Evolutionary conservation across 2,113 vertebrate species (phyloP).

Genomic region (human): GRCh38 chr3:153019001-153019500

Average conservation of each 20-base stretch:
- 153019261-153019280: neutral
- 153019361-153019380: neutral
- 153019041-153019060: neutral
- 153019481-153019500: neutral
- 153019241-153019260: no score
- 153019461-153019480: neutral
- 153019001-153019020: neutral
- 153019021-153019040: neutral
- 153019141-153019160: neutral
- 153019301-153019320: neutral
- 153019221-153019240: neutral
- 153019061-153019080: neutral
- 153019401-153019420: neutral
- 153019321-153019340: neutral
- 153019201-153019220: no score
- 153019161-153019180: neutral
- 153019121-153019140: neutral
- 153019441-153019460: neutral
- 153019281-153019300: neutral
- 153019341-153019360: neutral
- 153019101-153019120: neutral
- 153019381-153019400: neutral
- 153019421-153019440: no score
- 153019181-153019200: neutral
- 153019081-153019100: neutral